Evolutionary conservation across 2,113 vertebrate genomes (phyloP).

Genomic region (Ellobius talpinus): DNA sequence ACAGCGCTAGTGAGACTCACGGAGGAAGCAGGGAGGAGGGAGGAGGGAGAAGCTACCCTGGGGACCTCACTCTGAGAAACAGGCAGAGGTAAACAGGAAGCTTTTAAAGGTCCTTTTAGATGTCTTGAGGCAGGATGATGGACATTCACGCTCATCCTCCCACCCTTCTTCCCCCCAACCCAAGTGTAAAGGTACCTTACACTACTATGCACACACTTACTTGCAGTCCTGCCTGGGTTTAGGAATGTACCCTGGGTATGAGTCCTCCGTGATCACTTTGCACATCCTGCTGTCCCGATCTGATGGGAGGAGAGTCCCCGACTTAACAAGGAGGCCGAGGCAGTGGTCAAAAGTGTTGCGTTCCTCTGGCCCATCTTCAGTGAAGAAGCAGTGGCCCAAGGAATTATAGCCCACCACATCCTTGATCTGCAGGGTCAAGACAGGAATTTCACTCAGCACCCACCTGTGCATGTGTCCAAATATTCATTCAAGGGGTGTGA

Average conservation of each 20-base stretch:
- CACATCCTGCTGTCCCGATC: constrained; percentile 98
- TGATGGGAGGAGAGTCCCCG: constrained; percentile 95
- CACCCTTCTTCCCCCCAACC: not conserved
- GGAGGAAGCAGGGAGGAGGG: not conserved
- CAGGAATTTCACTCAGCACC: not conserved
- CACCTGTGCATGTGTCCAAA: fast-evolving
- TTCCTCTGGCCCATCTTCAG: constrained; percentile 96
- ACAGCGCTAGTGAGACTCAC: fast-evolving
- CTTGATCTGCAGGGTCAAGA: constrained; percentile 89
- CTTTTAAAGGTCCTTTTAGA: not conserved
- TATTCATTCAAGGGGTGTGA: not conserved
- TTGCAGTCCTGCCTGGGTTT: constrained; percentile 98
- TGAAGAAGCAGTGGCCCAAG: constrained; percentile 97
- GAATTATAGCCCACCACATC: constrained; percentile 95
- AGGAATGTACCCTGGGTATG: constrained; percentile 95
- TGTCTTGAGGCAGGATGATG: not conserved
- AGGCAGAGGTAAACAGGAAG: not conserved
- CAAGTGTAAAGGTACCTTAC: not conserved
- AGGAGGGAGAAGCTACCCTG: too few relatives aligned
- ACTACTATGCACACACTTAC: constrained; percentile 82
- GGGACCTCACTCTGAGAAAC: not conserved
- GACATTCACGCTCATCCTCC: not conserved
- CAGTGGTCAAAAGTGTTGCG: constrained; percentile 98
- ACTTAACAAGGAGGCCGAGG: constrained; percentile 93
- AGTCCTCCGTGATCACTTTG: constrained; percentile 92